Conservation (phyloP, 2,888 invertebrate genomes). For the Himalopsyche kuldschensis region DNA sequence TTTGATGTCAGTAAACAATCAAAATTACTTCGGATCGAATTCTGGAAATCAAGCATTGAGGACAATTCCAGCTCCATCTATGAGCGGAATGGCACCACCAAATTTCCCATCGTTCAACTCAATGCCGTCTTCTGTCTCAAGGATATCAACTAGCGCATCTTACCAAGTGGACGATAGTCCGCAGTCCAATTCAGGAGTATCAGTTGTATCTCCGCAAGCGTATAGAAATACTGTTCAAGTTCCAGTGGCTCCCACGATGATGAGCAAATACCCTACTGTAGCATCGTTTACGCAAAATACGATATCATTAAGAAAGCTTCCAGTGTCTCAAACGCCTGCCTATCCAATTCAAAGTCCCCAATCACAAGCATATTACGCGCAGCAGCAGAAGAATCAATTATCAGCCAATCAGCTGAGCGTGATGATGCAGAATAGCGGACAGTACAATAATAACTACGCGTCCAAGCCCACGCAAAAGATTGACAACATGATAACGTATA, state of each 20-base stretch:
- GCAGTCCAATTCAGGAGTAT: constrained; percentile 42
- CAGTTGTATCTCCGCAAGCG: constrained; percentile 51
- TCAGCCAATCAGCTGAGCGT: constrained; percentile 46
- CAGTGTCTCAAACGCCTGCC: constrained; percentile 3
- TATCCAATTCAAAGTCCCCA: constrained; percentile 2
- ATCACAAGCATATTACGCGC: constrained; percentile 42
- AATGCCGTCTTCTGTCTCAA: constrained; percentile 61
- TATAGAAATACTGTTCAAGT: constrained; percentile 50
- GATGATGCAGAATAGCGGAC: not conserved
- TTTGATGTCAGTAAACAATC: constrained; percentile 43
- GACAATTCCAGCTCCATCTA: constrained; percentile 26
- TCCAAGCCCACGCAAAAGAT: constrained; percentile 52
- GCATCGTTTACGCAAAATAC: constrained; percentile 44
- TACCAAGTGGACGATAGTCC: constrained; percentile 46
- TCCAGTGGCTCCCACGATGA: constrained; percentile 43
- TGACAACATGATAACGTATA: constrained; percentile 46
- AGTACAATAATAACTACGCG: constrained; percentile 41
- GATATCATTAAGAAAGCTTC: constrained; percentile 45
- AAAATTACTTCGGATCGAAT: constrained; percentile 40
- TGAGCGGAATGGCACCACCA: constrained; percentile 5
- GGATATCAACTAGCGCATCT: constrained; percentile 56
- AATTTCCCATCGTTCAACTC: constrained; percentile 45
- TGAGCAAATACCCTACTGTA: constrained; percentile 43
- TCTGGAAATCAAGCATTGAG: constrained; percentile 55
- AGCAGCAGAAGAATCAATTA: constrained; percentile 53